phyloP scores from a whole-genome alignment of 2,113 vertebrate genomes.

The Ciconia maguari region DNA sequence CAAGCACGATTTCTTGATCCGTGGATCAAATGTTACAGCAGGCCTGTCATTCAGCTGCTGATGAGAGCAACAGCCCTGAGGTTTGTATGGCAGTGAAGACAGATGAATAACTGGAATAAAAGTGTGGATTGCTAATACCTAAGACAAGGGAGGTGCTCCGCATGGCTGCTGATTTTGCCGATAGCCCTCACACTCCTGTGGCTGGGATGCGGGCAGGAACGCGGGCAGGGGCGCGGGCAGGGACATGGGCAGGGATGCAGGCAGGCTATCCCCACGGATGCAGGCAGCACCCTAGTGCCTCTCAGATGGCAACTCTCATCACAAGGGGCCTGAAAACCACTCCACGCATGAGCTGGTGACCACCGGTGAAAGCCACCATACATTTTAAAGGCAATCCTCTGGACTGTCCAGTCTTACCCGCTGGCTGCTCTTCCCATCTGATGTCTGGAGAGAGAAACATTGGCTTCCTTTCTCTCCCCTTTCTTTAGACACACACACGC shows the following conservation, averaged over 20 bases:
- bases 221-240: not conserved
- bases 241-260: fast-evolving
- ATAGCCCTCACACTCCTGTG: not conserved
- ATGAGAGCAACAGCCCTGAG: not conserved
- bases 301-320: fast-evolving
- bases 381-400: not conserved
- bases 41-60: not conserved
- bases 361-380: not conserved
- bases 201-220: not conserved
- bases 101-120: not conserved
- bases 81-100: not conserved
- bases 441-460: not conserved
- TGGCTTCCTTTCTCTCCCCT: not conserved
- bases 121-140: not conserved
- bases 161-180: not conserved
- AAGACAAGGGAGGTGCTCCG: not conserved
- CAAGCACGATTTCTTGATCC: not conserved
- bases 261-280: fast-evolving
- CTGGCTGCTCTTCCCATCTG: not conserved
- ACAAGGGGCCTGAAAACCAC: not conserved
- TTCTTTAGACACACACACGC: fast-evolving
- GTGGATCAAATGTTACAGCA: not conserved
- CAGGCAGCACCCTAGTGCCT: not conserved
- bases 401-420: fast-evolving
- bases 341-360: fast-evolving